phyloP scores from a whole-genome alignment of 2,113 vertebrate genomes.

The Turnix velox region DNA sequence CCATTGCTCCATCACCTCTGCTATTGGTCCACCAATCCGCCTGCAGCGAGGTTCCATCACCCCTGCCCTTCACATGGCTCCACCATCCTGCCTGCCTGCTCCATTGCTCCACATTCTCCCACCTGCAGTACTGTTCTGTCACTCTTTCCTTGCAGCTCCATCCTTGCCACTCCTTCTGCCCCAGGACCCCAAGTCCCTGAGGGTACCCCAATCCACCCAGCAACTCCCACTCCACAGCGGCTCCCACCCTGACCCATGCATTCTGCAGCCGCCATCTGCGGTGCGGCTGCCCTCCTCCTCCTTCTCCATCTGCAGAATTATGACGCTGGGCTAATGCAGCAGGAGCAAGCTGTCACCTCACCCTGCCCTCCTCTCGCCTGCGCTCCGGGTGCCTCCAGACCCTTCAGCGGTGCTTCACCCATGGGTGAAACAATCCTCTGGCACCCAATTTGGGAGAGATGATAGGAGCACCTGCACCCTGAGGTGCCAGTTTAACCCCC shows the following conservation, averaged over 20 bases:
- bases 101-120: background rate
- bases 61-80: too few species aligned
- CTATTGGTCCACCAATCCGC: background rate
- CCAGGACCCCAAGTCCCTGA: accelerated
- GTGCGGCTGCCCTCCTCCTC: conserved; percentile 65
- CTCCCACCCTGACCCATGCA: conserved; percentile 71
- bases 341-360: conserved; percentile 77
- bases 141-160: too few species aligned
- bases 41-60: background rate
- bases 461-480: accelerated
- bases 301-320: conserved; percentile 73
- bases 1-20: background rate
- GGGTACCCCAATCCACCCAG: background rate
- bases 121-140: background rate
- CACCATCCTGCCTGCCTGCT: background rate
- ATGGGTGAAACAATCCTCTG: background rate
- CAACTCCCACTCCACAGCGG: background rate
- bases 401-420: conserved; percentile 58
- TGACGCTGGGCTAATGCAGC: conserved; percentile 62
- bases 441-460: accelerated
- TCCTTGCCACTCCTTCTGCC: too few species aligned
- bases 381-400: conserved; percentile 59
- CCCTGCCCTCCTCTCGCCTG: conserved; percentile 57
- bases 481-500: accelerated
- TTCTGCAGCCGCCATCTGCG: conserved; percentile 72